Conservation (phyloP, 2,797 vertebrate species). For the Karalla daura region DNA sequence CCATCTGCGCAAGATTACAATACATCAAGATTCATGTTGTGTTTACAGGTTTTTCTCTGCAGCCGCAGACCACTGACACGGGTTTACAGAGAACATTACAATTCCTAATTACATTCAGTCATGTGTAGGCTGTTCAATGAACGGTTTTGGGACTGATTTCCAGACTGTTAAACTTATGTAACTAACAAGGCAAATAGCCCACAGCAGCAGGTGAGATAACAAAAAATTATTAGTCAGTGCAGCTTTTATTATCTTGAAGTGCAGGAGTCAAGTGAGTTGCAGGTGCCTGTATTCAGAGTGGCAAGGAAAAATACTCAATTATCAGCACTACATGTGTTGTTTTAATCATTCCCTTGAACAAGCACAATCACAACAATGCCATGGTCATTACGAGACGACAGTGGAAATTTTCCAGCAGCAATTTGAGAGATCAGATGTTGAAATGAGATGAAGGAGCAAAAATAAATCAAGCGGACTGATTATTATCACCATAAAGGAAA, state of each 20-base stretch:
- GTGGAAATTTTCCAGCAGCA: background rate
- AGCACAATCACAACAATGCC: background rate
- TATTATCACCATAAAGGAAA: background rate
- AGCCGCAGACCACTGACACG: no score
- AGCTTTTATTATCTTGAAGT: background rate
- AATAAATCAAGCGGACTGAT: background rate
- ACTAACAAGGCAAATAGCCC: no score
- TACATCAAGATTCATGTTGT: background rate
- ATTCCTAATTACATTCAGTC: no score
- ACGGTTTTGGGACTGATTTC: no score
- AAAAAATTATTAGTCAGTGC: no score
- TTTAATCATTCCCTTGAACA: background rate
- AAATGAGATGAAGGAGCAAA: background rate
- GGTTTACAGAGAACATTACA: no score
- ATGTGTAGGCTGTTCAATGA: no score
- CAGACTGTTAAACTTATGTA: background rate
- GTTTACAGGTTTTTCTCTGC: background rate
- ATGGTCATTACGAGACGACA: background rate
- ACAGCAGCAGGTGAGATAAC: no score
- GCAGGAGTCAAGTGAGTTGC: background rate
- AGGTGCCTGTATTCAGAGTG: background rate
- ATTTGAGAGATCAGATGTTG: background rate
- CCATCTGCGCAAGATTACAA: background rate
- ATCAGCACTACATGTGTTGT: background rate
- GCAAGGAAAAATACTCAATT: background rate